Base-by-base conservation (phyloP, 2,113 vertebrate genomes). In the Syngnathus scovelli region DNA sequence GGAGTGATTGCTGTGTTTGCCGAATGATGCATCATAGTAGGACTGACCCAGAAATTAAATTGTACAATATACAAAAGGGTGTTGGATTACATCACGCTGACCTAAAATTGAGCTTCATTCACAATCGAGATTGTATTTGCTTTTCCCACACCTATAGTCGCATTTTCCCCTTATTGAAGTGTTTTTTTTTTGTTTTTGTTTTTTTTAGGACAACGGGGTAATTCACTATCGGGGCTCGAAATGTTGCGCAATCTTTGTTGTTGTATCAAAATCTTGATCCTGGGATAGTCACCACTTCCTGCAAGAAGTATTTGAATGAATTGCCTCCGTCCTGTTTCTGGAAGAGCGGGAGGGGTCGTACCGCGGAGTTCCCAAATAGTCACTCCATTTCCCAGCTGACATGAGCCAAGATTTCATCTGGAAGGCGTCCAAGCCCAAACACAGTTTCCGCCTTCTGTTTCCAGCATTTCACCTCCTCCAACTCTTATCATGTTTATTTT, bases 301-400 rank as follows among this genome's bases (percentile, higher is more conserved):
- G 74, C 58, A 12, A 44, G 8, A 12, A 39, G 44, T 27, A 64
- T 7, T 67, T 68, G 27, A 38, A 61, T 38, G 15, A 2, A 11
- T 10, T 49, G 9, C 68, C 37, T 41, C 48, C 36, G 39, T 16
- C 19, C 0, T 18, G 8, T 80, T 80, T 79, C 76, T 74, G 79
- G 81, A 84, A 87, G 68, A n/a, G 60, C 27, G 59, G 86, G 75
- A 88, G 27, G 27, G 27, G 27, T 33, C 84, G 63, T 68, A 5
- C 6, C 0, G 1, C 37, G 75, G 74, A 84, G 84, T 83, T 88
- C 78, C 84, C 85, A 79, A 51, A 65, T 16, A 48, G 46, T 21
- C 11, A 5, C 23, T 61, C 38, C 18, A 49, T 69, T 84, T 85
- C 83, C 77, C 79, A 68, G 38, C 33, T 0, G n/a, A 44, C 21